Conservation (phyloP, 2,888 invertebrate species). For the Pyrrhosoma nymphula region DNA sequence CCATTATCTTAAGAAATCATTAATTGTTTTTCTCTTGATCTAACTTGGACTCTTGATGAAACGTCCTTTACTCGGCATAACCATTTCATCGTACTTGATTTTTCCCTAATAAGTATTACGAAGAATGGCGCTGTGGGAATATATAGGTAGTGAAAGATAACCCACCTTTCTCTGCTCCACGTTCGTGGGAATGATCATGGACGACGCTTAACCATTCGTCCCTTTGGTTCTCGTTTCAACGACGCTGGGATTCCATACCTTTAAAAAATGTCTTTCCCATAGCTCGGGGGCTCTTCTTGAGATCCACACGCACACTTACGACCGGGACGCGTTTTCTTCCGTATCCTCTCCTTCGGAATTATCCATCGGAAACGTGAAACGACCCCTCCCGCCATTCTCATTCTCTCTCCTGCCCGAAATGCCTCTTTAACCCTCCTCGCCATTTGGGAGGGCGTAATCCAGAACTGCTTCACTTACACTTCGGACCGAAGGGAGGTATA, state of each 20-base stretch:
- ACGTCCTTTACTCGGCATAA: no score
- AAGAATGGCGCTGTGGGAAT: no score
- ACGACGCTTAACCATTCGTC: no score
- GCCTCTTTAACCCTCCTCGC: not conserved
- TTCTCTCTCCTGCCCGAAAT: not conserved
- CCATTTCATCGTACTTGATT: no score
- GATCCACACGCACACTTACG: not conserved
- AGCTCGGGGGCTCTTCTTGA: not conserved
- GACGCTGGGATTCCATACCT: not conserved
- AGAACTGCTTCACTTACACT: constrained; percentile 57
- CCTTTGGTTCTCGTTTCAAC: not conserved
- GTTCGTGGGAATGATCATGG: no score
- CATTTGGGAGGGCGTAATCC: constrained; percentile 56
- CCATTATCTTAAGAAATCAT: no score
- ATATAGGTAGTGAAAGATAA: no score
- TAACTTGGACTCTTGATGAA: no score
- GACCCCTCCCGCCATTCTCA: not conserved
- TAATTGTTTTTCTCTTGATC: no score
- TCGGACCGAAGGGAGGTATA: constrained; percentile 43
- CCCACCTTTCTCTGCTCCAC: no score
- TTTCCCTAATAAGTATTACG: no score
- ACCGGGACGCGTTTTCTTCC: not conserved
- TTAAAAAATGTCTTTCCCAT: not conserved
- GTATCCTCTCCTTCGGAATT: not conserved
- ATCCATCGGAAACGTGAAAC: not conserved